Base-by-base conservation (phyloP, 2,113 vertebrate species). In the Crocuta crocuta region DNA sequence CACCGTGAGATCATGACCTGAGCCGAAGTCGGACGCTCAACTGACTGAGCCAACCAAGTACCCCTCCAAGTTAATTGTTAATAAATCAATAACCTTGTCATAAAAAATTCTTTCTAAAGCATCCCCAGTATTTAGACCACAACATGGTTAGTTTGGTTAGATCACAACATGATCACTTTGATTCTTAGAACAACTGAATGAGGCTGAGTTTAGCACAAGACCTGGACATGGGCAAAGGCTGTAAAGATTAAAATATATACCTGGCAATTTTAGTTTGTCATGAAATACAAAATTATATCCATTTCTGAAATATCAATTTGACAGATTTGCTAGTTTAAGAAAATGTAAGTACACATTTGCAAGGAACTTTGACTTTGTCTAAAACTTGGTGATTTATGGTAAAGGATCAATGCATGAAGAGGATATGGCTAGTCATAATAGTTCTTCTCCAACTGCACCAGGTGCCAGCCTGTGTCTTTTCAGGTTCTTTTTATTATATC, bases 301-400 rank as follows among this genome's bases (percentile, higher is more conserved):
- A 61, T 43, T 83, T 85, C 23, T 63, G 35, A 35, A 95, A 28
- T 91, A 12, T 21, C 21, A 48, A 0, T 39, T 74, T 89, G 88
- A 33, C 19, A 79, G 23, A 92, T 33, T 85, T 85, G 26, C 26
- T 91, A 93, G 15, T 80, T 87, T 97, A 79, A 89, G 33, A 23
- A 89, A 97, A 74, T 39, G 21, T 81, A 89, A 63, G 21, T 63
- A 70, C 4, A 55, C 8, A 33, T 76, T 43, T 23, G 50, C 50
- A 91, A 79, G 8, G 11, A 43, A 87, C 45, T 79, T 61, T 92
- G 28, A 12, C 91, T 93, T 93, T 79, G 53, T 86, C 94, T 82
- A 79, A 83, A 65, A 71, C 48, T 63, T 68, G 15, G 8, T 91
- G 35, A 63, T 33, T 66, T 15, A 81, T 45, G 33, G 19, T 5